Base-by-base conservation (phyloP, 1,140 invertebrate species). In the Solenopsis fugax region DNA sequence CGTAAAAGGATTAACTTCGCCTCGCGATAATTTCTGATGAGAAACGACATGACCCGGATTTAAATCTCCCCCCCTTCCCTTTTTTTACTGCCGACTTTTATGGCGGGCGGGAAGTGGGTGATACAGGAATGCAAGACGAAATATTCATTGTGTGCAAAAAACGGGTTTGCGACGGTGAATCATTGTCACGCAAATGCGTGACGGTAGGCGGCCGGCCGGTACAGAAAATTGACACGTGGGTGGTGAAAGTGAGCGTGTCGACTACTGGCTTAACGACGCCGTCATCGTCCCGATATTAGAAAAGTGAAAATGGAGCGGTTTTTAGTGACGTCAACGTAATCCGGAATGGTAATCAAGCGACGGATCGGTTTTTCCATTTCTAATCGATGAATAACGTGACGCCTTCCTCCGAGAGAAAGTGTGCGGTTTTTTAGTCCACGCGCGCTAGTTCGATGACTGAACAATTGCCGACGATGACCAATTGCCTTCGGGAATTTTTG, bases 211-310 rank as follows among this genome's bases (percentile, higher is more conserved):
- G 34, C 37, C 24, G 48, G 29, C 64, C 41, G 34, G 62, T 71
- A 85, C 84, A 86, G 88, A 92, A 90, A 88, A 91, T 92, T 89
- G 62, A 80, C 87, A 91, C 90, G 93, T 93, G 88, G 93, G 93
- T 88, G 92, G 93, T 92, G 93, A 94, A 94, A 94, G 93, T 93
- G 92, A 93, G 65, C 56, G 87, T 82, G 86, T 85, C 71, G 78
- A 78, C 65, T 29, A 29, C 29, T 87, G 88, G 91, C 90, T 92
- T 88, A 77, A 91, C 86, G 76, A 89, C 78, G 80, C 87, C 80
- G 62, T 56, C 48, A 58, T 75, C 34, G 56, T 29, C 58, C 12
- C 52, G 72, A 75, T 56, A 52, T 71, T 29, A 88, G 65, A 78
- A 58, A 64, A 75, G 34, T 10, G 37, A 87, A 86, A 89, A 87